These are phyloP conservation scores for Ethmia dodecea DNA, from an alignment of 2,888 invertebrate species.

Conservation along the genomic window DNA sequence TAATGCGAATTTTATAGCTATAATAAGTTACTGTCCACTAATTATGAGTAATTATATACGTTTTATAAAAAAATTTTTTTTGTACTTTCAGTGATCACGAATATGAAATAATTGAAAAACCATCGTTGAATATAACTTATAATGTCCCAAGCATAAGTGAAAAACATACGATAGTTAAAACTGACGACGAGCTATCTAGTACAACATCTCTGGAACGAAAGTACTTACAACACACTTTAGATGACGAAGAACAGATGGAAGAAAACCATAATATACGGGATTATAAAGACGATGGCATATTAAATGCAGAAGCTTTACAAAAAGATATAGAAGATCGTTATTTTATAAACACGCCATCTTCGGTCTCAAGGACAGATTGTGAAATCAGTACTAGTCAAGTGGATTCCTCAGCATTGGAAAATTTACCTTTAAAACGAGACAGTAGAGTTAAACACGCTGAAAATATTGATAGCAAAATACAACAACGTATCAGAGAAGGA, in stretches of 20 bases:
- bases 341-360: constrained; percentile 77
- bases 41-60: background rate
- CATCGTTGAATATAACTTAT: constrained; percentile 65
- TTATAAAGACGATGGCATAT: constrained; percentile 42
- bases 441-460: constrained; percentile 73
- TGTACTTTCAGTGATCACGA: constrained; percentile 90
- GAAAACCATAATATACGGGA: constrained; percentile 46
- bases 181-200: constrained; percentile 72
- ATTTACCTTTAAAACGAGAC: constrained; percentile 78
- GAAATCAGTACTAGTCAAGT: constrained; percentile 83
- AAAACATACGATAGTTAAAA: constrained; percentile 46
- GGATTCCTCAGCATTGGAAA: constrained; percentile 81
- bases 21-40: background rate
- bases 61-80: background rate
- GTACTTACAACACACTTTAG: constrained; percentile 69
- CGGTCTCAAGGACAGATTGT: constrained; percentile 79
- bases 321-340: constrained; percentile 80
- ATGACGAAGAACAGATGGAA: constrained; percentile 58
- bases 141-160: constrained; percentile 55
- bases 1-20: background rate
- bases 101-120: constrained; percentile 92
- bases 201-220: constrained; percentile 68
- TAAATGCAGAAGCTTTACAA: constrained; percentile 75
- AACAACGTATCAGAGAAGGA: constrained; percentile 81
- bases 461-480: constrained; percentile 74